Evolutionary conservation across 2,113 vertebrate genomes (phyloP).

Genomic region (Atlantisia rogersi): DNA sequence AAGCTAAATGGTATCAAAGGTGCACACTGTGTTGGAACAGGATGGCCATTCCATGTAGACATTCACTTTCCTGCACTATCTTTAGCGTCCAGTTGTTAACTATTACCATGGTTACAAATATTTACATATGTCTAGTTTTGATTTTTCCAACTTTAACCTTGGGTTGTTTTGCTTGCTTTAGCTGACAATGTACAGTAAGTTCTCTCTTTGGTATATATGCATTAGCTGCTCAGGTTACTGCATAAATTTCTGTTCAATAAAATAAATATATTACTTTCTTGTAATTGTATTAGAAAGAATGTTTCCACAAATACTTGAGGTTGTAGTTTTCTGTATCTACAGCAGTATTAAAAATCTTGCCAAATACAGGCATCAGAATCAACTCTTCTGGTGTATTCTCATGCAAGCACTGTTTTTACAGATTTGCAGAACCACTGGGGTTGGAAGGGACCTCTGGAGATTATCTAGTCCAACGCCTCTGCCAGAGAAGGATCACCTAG

Average conservation of each 20-base stretch:
- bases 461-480: too few relatives aligned
- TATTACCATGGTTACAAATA: neutral
- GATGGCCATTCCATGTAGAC: neutral
- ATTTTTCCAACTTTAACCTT: neutral
- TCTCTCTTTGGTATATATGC: neutral
- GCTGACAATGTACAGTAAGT: neutral
- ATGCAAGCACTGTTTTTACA: neutral
- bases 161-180: neutral
- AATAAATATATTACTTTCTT: neutral
- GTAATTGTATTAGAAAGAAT: neutral
- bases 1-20: neutral
- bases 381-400: neutral
- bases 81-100: neutral
- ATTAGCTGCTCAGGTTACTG: neutral
- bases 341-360: neutral
- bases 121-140: neutral
- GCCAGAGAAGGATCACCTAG: too few relatives aligned
- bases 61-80: neutral
- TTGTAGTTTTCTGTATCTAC: neutral
- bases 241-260: neutral
- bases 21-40: neutral
- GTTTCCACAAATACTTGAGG: neutral
- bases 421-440: too few relatives aligned
- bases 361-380: neutral
- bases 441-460: too few relatives aligned